Evolutionary conservation across 2,888 invertebrate species (phyloP), one percentile per base, ranked within the genome.

Genomic region (Mythimna loreyi): DNA sequence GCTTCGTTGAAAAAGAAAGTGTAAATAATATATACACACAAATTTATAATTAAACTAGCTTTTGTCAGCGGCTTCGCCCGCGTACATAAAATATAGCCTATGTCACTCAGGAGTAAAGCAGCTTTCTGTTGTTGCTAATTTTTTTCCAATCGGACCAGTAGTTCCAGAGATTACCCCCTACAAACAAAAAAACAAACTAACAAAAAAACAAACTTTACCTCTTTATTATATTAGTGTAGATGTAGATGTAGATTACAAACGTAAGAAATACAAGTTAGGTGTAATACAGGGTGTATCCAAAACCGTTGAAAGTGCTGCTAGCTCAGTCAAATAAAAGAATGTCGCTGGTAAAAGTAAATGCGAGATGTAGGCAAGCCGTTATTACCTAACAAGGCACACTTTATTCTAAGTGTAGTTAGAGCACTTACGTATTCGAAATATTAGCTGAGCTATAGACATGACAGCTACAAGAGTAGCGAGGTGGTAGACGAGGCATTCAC

Each of bases 381-480:
- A n/a, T 45, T 45, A 67, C 9, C 5, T n/a, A 36, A 53, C 58
- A 49, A 49, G 50, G 40, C 9, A 40, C 23, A 68, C 25, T 30
- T 25, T 30, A n/a, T 25, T 47, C 6, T 40, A 11, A 8, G 16
- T 70, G 11, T 55, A 30, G 6, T 30, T 25, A 8, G 11, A 49
- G 19, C 23, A 70, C 25, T 67, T 23, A 21, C 23, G 45, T 30
- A 3, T 47, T 25, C 21, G 3, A 11, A 57, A 45, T 72, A 72
- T 78, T 56, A 47, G 25, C 52, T 33, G 11, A 61, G 57, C 30
- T 64, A 53, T 72, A 30, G 49, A 47, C 16, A 21, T 47, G 45
- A 36, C 59, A 33, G 13, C 13, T 65, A 74, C 45, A 63, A n/a
- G 52, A 45, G 16, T 53, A 3, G 53, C 7, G 45, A 53, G 7